A percentile compares a stretch with the other conserved stretches of the same genome.
phyloP scores from a whole-genome alignment of 2,113 vertebrate species.

The Myocastor coypus region DNA sequence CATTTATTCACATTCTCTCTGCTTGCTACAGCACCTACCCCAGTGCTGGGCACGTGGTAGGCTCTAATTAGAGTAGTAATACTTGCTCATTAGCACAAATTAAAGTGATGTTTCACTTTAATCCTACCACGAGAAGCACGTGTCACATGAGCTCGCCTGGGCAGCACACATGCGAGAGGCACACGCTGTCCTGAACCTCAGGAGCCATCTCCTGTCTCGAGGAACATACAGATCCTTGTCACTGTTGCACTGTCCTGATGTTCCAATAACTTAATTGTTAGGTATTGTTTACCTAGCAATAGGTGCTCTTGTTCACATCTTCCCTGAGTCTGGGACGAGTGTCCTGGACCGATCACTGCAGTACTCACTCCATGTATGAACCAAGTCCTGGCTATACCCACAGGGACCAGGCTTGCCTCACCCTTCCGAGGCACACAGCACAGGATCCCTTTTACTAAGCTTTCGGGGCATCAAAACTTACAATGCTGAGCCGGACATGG shows the following conservation, averaged over 20 bases:
- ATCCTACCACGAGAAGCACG: background rate
- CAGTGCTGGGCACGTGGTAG: background rate
- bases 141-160: background rate
- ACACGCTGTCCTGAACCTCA: background rate
- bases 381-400: background rate
- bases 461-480: background rate
- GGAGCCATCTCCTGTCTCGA: conserved; percentile 37
- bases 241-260: background rate
- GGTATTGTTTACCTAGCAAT: too few relatives aligned
- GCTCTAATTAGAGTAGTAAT: background rate
- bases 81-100: conserved; percentile 17
- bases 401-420: background rate
- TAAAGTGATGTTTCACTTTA: background rate
- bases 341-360: background rate
- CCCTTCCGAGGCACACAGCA: background rate
- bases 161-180: background rate
- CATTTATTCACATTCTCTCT: background rate
- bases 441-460: background rate
- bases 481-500: too few relatives aligned
- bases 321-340: background rate
- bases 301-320: background rate
- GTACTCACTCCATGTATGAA: background rate
- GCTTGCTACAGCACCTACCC: rapidly evolving
- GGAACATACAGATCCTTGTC: conserved; percentile 29
- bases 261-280: too few relatives aligned